A percentile compares a stretch with the other conserved stretches of the same genome.
Conservation (phyloP, 2,888 invertebrate species). For the Athripsodes cinereus region DNA sequence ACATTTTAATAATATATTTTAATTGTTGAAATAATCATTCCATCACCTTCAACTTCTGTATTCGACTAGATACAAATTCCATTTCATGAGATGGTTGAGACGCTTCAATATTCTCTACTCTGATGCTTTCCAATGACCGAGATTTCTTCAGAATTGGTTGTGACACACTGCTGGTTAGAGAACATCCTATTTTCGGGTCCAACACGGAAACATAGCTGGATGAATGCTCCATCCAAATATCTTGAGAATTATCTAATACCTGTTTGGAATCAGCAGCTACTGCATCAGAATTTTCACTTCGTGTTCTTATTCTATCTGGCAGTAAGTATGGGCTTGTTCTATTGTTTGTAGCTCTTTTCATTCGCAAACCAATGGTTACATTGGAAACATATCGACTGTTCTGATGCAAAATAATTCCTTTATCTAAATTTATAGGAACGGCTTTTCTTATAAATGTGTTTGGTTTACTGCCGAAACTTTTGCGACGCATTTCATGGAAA, state of each 20-base stretch:
- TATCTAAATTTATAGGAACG: slow-evolving; percentile 30
- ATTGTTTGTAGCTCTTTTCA: slow-evolving; percentile 48
- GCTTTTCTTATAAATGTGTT: slow-evolving; percentile 34
- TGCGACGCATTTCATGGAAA: slow-evolving; percentile 42
- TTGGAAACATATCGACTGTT: slow-evolving; percentile 58
- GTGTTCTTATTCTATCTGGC: slow-evolving; percentile 53
- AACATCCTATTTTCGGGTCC: slow-evolving; percentile 35
- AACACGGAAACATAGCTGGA: slow-evolving; percentile 24
- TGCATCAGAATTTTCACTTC: slow-evolving; percentile 57
- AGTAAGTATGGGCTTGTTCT: slow-evolving; percentile 55
- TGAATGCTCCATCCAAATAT: slow-evolving; percentile 35
- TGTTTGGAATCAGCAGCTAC: slow-evolving; percentile 22
- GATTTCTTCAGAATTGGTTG: slow-evolving; percentile 48
- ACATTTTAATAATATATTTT: too few species aligned
- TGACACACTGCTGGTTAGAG: slow-evolving; percentile 32
- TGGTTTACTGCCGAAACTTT: slow-evolving; percentile 25
- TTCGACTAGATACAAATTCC: slow-evolving; percentile 56
- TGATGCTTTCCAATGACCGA: slow-evolving; percentile 55
- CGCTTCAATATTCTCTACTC: slow-evolving; percentile 37
- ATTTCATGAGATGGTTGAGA: slow-evolving; percentile 47
- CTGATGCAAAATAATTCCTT: slow-evolving; percentile 46
- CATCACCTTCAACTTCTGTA: slow-evolving; percentile 56
- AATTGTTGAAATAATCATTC: slow-evolving; percentile 40
- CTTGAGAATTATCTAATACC: slow-evolving; percentile 29
- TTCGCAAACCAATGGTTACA: slow-evolving; percentile 56